Base-by-base conservation (phyloP, 2,888 invertebrate genomes). In the Sesia apiformis region DNA sequence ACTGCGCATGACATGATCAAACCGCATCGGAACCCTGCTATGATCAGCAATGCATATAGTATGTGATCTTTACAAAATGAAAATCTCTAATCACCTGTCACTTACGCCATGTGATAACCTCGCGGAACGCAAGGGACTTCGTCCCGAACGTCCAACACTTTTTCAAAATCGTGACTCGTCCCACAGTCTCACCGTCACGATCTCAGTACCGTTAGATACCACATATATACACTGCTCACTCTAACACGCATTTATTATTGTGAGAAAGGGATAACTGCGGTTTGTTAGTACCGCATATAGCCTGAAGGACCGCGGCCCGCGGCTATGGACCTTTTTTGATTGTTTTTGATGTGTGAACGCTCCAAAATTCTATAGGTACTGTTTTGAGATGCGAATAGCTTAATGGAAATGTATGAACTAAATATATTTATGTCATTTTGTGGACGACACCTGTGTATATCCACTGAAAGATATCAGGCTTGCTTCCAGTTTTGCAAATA, bases 81-180 rank as follows among this genome's bases (percentile, higher is more conserved):
- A 38, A 38, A 38, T 50, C 4, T 49, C n/a, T 52, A 52, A 52
- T 46, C 46, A 52, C 52, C 54, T 65, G 54, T 65, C 55, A 57
- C 68, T 78, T 77, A 65, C 56, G 56, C 78, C 79, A 73, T 59
- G 52, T 68, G 52, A 57, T 57, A 69, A 67, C 61, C 68, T 67
- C 69, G 65, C 65, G 74, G 77, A 77, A 76, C 78, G 78, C 75
- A 70, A 63, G 76, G 72, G 70, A 68, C 71, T 67, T 60, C 67
- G 69, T 70, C 74, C 72, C 71, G 55, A 66, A 63, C 73, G 76
- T 76, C 86, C 81, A 74, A 82, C 85, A 87, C 84, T 86, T 88
- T 88, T 89, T 85, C 83, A 84, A 86, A 84, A 84, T 86, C 89
- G 89, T 89, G 89, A 89, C 89, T 81, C 69, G 82, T 71, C 78